A percentile compares a stretch with the other conserved stretches of the same genome.
These are phyloP conservation scores for Rhopalosiphum nymphaeae DNA, from an alignment of 2,888 invertebrate species.

Conservation along the genomic window DNA sequence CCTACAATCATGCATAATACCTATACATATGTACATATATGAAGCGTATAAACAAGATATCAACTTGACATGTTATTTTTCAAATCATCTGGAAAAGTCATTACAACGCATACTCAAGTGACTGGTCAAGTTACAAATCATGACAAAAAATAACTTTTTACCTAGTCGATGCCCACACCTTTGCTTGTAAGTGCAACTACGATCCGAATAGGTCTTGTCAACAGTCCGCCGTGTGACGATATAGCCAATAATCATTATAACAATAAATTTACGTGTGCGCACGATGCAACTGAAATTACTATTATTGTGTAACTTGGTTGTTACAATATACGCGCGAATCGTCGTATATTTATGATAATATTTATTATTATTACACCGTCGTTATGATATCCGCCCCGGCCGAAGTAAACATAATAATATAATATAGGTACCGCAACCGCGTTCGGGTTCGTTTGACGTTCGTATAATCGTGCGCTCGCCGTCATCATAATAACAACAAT, in stretches of 20 bases:
- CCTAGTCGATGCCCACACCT: neutral
- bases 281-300: neutral
- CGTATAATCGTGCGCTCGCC: neutral
- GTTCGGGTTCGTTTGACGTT: neutral
- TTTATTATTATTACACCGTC: neutral
- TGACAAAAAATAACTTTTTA: neutral
- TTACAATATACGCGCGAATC: neutral
- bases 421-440: neutral
- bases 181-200: neutral
- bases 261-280: neutral
- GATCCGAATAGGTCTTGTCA: neutral
- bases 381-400: neutral
- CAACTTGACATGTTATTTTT: neutral
- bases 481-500: neutral
- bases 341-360: neutral
- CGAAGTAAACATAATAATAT: neutral
- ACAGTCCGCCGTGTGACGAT: neutral
- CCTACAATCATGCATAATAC: neutral
- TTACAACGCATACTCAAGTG: neutral
- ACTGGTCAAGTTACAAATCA: neutral
- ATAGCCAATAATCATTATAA: neutral
- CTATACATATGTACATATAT: neutral
- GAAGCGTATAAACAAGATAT: neutral
- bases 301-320: neutral
- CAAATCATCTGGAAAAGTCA: neutral